Evolutionary conservation across 2,797 vertebrate species (phyloP), one percentile per base, ranked within the genome.

Genomic region (Sebastes itinus): DNA sequence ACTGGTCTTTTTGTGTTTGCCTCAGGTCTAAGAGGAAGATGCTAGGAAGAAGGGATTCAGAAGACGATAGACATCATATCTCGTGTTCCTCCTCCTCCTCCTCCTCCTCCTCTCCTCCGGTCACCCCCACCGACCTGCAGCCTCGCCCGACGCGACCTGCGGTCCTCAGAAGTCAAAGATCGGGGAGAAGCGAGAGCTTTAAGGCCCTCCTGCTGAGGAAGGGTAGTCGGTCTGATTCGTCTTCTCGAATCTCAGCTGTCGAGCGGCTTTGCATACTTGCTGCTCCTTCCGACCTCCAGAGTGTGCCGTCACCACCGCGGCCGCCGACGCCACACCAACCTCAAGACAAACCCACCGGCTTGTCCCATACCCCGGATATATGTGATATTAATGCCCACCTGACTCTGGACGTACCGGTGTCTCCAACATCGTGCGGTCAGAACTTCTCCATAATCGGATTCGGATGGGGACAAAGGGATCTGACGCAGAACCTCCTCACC

Each of bases 11-110:
- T 14, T 69, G 18, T 75, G 60, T 77, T 20, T 77, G 2, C 88
- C 58, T 85, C 91, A 99, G 98, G 94, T 99, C 98, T 72, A 99
- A 99, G 94, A 96, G 96, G 94, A 99, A 98, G 94, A 96, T 99
- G 93, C 94, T 99, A 27, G 98, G 98, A 86, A 96, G 97, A 79
- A 96, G 95, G 74, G 95, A 97, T 77, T 96, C 96, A 14, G 96
- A 97, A 10, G 96, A 97, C 0, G 96, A 97, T 9, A 92, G 90
- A 35, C 60, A 83, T 23, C 88, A 59, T 35, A 91, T 92, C 81
- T 95, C 66, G 0, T 74, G 49, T 3, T 95, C 66, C 9, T 76
- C 75, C 5, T 75, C 96, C 0, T 79, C 81, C 10, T 76, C 75
- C 7, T 75, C 96, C 0, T 97, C 97, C 3, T 46, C 52, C 1